Conservation (phyloP, 2,888 invertebrate species). For the Trichogramma dendrolimi region DNA sequence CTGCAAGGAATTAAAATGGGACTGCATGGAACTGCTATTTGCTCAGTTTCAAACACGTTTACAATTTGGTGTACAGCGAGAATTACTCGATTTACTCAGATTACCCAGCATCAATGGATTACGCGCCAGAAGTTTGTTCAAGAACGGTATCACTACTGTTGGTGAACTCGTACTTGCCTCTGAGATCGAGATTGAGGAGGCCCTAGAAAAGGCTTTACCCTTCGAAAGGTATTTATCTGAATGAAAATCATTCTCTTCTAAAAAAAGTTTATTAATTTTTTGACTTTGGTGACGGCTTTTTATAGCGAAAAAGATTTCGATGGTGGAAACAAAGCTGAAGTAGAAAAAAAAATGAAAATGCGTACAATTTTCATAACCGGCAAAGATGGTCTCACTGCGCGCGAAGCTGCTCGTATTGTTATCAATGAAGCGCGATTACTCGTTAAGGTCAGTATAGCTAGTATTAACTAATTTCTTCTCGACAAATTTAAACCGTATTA, state of each 20-base stretch:
- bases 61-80: constrained; percentile 89
- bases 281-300: neutral
- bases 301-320: constrained; percentile 66
- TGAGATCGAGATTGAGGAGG: constrained; percentile 66
- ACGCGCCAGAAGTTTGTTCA: constrained; percentile 77
- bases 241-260: neutral
- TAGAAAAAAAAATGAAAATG: constrained; percentile 64
- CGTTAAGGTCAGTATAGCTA: constrained; percentile 49
- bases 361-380: constrained; percentile 77
- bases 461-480: neutral
- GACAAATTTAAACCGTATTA: neutral
- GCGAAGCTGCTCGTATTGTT: constrained; percentile 75
- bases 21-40: constrained; percentile 80
- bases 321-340: constrained; percentile 64
- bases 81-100: constrained; percentile 86
- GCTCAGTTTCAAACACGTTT: constrained; percentile 91
- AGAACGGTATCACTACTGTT: constrained; percentile 74
- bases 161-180: constrained; percentile 74
- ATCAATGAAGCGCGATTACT: constrained; percentile 73
- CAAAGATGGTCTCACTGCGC: constrained; percentile 72
- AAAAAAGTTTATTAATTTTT: neutral
- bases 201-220: constrained; percentile 73
- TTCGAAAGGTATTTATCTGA: constrained; percentile 65
- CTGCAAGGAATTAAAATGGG: constrained; percentile 89
- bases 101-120: constrained; percentile 78